Conservation (phyloP, 2,113 vertebrate species). For the Diglossa brunneiventris region DNA sequence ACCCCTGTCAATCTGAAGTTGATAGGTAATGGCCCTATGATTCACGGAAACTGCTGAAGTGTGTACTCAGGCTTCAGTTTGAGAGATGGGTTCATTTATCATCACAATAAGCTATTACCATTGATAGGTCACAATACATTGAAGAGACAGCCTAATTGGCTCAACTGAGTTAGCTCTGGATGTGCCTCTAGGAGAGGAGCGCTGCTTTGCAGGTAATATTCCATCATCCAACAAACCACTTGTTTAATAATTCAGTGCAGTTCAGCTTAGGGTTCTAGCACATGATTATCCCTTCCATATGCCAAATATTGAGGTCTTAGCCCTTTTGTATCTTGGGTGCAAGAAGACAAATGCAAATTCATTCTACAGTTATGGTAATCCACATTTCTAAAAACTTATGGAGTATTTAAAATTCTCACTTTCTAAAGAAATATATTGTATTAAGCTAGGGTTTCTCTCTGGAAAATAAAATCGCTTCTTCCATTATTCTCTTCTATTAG, state of each 20-base stretch:
- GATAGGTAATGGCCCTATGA: conserved; percentile 77
- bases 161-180: conserved; percentile 72
- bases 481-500: not conserved
- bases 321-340: not conserved
- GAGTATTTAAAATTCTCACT: not conserved
- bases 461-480: not conserved
- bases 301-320: conserved; percentile 38
- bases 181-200: conserved; percentile 69
- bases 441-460: not conserved
- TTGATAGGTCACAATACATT: conserved; percentile 82
- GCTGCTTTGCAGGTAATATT: conserved; percentile 73
- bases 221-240: conserved; percentile 71
- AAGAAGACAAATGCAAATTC: not conserved
- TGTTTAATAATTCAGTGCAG: conserved; percentile 76
- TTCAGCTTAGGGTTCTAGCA: conserved; percentile 42
- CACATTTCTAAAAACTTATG: not conserved
- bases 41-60: conserved; percentile 77
- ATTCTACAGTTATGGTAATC: not conserved
- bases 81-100: conserved; percentile 87
- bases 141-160: conserved; percentile 83
- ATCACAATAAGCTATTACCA: conserved; percentile 87
- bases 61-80: conserved; percentile 74
- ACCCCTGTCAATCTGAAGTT: conserved; percentile 71
- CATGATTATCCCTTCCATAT: conserved; percentile 35
- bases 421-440: not conserved